phyloP scores from a whole-genome alignment of 2,113 vertebrate species.

The Daubentonia madagascariensis region DNA sequence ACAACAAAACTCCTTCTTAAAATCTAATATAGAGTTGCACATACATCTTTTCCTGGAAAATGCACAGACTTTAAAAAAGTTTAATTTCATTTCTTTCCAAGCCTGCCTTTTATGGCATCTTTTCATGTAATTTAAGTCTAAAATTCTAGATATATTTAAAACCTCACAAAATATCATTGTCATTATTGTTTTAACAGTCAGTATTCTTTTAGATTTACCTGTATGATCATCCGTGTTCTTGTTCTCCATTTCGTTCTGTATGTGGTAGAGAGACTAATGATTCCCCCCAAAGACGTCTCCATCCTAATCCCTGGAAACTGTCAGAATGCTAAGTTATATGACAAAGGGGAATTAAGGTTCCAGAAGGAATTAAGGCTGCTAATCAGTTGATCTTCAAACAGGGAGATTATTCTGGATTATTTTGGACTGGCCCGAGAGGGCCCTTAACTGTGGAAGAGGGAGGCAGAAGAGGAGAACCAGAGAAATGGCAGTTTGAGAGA shows the following conservation, averaged over 20 bases:
- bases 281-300: neutral
- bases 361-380: neutral
- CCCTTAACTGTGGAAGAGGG: neutral
- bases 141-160: neutral
- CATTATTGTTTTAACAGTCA: neutral
- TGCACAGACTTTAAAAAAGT: neutral
- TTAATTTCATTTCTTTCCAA: neutral
- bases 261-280: neutral
- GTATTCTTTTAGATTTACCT: neutral
- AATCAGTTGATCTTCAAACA: neutral
- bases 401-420: neutral
- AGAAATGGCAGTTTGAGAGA: neutral
- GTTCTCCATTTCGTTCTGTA: neutral
- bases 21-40: accelerated
- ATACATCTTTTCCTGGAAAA: neutral
- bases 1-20: neutral
- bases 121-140: neutral
- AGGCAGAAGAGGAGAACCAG: neutral
- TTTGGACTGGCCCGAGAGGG: neutral
- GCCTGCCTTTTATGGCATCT: neutral
- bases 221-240: neutral
- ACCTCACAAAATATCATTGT: neutral
- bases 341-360: neutral
- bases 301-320: neutral
- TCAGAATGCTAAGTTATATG: neutral